These are phyloP conservation scores for Melolontha melolontha DNA, from an alignment of 2,888 invertebrate species.

Conservation along the genomic window DNA sequence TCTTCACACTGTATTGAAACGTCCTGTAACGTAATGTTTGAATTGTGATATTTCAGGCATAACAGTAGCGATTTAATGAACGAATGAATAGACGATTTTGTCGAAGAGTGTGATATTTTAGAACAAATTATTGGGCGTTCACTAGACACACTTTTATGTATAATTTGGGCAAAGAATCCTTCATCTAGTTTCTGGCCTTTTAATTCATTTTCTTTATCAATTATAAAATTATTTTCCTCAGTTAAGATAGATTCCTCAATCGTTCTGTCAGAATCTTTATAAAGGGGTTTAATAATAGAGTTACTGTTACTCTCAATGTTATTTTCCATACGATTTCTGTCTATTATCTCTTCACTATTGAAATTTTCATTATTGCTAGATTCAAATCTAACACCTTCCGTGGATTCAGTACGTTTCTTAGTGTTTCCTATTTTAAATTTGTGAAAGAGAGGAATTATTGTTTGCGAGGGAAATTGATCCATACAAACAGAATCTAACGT, in stretches of 20 bases:
- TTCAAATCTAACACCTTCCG: slow-evolving; percentile 1
- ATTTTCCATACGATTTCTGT: too few relatives aligned
- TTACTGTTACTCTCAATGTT: too few relatives aligned
- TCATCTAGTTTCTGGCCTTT: background rate
- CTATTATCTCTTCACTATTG: too few relatives aligned
- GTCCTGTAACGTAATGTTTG: slow-evolving; percentile 3
- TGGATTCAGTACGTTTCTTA: background rate
- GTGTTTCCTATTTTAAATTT: background rate
- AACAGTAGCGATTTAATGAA: slow-evolving; percentile 35
- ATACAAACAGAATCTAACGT: background rate
- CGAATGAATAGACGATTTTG: slow-evolving; percentile 29
- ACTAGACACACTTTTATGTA: slow-evolving; percentile 12
- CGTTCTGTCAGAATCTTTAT: too few relatives aligned
- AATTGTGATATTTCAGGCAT: slow-evolving; percentile 29
- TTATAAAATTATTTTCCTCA: too few relatives aligned
- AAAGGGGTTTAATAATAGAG: too few relatives aligned
- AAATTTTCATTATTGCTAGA: background rate
- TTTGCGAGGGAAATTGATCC: slow-evolving; percentile 1
- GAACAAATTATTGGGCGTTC: slow-evolving; percentile 18
- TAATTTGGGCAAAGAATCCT: slow-evolving; percentile 20
- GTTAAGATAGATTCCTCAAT: too few relatives aligned
- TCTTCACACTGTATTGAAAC: slow-evolving; percentile 15
- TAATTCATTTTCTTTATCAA: background rate
- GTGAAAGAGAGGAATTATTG: slow-evolving; percentile 23
- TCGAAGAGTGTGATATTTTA: slow-evolving; percentile 24